phyloP scores from a whole-genome alignment of 1,140 invertebrate species.

The Lasaia peninsularis region DNA sequence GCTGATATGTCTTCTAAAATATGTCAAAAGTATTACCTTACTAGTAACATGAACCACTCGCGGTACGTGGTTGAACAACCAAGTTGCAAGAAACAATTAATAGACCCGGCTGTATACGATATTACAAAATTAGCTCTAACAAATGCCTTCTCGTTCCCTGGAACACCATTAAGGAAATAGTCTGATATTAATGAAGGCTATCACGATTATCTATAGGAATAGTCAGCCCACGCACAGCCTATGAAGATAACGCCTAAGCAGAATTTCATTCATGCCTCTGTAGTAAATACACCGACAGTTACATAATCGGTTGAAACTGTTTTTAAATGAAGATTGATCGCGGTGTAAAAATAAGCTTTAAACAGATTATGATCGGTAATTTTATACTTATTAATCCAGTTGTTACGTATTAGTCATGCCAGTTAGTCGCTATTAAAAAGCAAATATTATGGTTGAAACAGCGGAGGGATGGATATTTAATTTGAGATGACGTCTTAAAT shows the following conservation, averaged over 20 bases:
- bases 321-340: slow-evolving; percentile 6
- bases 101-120: slow-evolving; percentile 15
- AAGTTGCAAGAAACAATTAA: slow-evolving; percentile 21
- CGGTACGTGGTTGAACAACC: slow-evolving; percentile 20
- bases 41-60: slow-evolving; percentile 26
- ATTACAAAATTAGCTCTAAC: slow-evolving; percentile 29
- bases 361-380: neutral
- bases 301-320: neutral
- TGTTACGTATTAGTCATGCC: neutral
- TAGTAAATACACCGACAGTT: neutral
- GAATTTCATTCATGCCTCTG: slow-evolving; percentile 21
- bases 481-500: no score
- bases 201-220: slow-evolving; percentile 22
- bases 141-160: slow-evolving; percentile 22
- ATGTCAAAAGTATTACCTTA: slow-evolving; percentile 32
- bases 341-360: neutral
- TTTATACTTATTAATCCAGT: neutral
- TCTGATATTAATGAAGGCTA: slow-evolving; percentile 25
- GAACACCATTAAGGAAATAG: slow-evolving; percentile 23
- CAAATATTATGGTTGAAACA: no score
- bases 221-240: slow-evolving; percentile 15
- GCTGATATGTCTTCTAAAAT: slow-evolving; percentile 19
- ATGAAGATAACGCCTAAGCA: slow-evolving; percentile 15
- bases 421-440: neutral
- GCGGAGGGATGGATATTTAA: no score